phyloP scores from a whole-genome alignment of 2,888 invertebrate species.

The Apodemia zela region DNA sequence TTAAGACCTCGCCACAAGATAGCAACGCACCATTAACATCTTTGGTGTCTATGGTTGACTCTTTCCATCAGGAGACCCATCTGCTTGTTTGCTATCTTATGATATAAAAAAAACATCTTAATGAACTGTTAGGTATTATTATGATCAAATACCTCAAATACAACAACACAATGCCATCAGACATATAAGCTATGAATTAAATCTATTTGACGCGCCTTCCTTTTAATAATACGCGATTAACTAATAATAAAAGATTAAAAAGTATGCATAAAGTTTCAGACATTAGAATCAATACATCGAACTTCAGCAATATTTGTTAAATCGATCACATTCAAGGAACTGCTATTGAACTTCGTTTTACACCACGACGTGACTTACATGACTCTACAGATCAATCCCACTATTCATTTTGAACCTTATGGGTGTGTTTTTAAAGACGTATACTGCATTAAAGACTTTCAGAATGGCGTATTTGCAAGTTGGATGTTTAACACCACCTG shows the following conservation, averaged over 20 bases:
- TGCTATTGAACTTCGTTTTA: constrained; percentile 25
- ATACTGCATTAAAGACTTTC: constrained; percentile 28
- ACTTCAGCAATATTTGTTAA: constrained; percentile 14
- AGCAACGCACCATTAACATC: too few relatives aligned
- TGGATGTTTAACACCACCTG: constrained; percentile 76
- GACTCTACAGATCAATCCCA: constrained; percentile 47
- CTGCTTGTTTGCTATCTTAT: too few relatives aligned
- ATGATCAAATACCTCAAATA: too few relatives aligned
- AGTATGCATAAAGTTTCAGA: constrained; percentile 1
- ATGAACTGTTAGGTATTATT: too few relatives aligned
- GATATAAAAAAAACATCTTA: too few relatives aligned
- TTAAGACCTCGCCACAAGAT: too few relatives aligned
- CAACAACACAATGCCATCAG: too few relatives aligned
- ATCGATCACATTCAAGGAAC: constrained; percentile 28
- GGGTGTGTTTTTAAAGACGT: constrained; percentile 19
- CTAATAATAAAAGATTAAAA: neutral
- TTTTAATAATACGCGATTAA: too few relatives aligned
- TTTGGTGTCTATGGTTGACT: too few relatives aligned
- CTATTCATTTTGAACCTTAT: constrained; percentile 28
- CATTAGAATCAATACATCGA: neutral
- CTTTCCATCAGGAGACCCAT: too few relatives aligned
- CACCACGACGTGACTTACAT: constrained; percentile 36
- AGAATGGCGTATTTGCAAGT: constrained; percentile 45
- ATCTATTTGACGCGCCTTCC: too few relatives aligned
- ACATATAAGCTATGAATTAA: too few relatives aligned